Conservation (phyloP, 2,113 vertebrate species). For the Sceloporus undulatus region DNA sequence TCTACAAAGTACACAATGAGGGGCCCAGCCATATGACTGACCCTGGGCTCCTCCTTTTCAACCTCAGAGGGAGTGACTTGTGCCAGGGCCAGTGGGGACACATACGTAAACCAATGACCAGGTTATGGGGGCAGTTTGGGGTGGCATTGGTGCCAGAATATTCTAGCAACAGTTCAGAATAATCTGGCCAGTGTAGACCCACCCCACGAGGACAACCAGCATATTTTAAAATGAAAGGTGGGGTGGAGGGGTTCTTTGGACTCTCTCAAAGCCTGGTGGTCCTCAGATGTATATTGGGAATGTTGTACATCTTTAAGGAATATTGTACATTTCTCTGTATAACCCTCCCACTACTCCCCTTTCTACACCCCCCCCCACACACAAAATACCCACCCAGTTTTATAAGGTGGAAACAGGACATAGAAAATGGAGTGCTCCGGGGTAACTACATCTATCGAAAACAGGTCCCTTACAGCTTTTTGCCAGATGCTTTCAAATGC, state of each 20-base stretch:
- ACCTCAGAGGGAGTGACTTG: too few relatives aligned
- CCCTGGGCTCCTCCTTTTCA: too few relatives aligned
- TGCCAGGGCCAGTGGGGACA: too few relatives aligned
- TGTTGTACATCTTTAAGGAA: neutral
- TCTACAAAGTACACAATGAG: too few relatives aligned
- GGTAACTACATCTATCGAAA: slow-evolving; percentile 12
- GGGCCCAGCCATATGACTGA: too few relatives aligned
- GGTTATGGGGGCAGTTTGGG: too few relatives aligned
- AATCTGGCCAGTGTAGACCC: too few relatives aligned
- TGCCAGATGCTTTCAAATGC: slow-evolving; percentile 34
- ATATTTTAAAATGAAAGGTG: neutral
- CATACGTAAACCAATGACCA: too few relatives aligned
- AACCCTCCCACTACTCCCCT: slow-evolving; percentile 49
- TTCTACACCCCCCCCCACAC: slow-evolving; percentile 54
- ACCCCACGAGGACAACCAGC: neutral
- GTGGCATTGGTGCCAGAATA: too few relatives aligned
- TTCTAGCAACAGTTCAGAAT: too few relatives aligned
- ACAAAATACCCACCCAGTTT: slow-evolving; percentile 53
- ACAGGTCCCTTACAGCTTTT: slow-evolving; percentile 43
- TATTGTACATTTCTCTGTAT: neutral
- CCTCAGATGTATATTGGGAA: neutral
- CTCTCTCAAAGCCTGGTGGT: neutral
- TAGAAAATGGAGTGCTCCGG: slow-evolving; percentile 12
- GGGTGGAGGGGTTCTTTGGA: too few relatives aligned
- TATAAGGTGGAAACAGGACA: slow-evolving; percentile 61